These are phyloP conservation scores for Ailuropoda melanoleuca DNA, from an alignment of 2,113 vertebrate species.

Conservation along the genomic window DNA sequence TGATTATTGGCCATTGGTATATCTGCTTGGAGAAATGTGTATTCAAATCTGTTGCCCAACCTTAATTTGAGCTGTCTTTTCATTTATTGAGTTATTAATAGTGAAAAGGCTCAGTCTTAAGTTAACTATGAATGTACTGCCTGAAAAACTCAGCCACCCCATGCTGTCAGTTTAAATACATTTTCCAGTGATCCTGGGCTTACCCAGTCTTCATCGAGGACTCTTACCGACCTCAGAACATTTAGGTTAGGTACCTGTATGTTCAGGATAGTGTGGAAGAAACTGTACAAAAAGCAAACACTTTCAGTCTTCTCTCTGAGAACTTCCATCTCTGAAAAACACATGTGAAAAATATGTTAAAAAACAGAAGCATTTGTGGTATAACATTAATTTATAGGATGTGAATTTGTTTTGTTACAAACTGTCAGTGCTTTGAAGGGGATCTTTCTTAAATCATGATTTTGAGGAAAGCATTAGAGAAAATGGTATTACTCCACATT, in stretches of 20 bases:
- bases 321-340: background rate
- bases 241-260: background rate
- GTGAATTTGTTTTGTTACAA: background rate
- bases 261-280: background rate
- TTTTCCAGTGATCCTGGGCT: background rate
- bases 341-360: background rate
- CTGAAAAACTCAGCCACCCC: background rate
- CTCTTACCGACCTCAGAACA: background rate
- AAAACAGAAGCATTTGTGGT: background rate
- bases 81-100: background rate
- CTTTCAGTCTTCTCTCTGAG: background rate
- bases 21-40: background rate
- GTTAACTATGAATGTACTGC: background rate
- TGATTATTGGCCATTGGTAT: background rate
- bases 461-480: background rate
- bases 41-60: background rate
- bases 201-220: background rate
- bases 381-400: background rate
- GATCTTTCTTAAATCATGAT: background rate
- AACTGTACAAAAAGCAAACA: background rate
- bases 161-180: background rate
- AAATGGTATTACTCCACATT: background rate
- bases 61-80: slow-evolving; percentile 3
- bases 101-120: background rate
- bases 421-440: background rate